Evolutionary conservation across 2,113 vertebrate genomes (phyloP).

Genomic region (Centrocercus urophasianus): DNA sequence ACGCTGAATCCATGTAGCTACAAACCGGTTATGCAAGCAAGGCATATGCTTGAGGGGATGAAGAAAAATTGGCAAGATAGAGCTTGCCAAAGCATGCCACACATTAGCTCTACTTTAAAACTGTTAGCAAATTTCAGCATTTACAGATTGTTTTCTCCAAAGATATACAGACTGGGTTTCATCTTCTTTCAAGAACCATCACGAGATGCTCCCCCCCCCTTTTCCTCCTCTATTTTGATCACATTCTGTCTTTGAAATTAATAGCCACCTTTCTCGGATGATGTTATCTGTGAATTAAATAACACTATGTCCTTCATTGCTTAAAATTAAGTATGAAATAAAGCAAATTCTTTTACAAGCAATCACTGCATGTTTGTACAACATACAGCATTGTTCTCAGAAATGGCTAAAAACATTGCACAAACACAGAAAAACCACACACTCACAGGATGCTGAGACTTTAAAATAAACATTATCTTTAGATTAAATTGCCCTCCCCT

Average conservation of each 20-base stretch:
- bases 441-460: not conserved
- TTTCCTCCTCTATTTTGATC: constrained; percentile 9
- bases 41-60: constrained; percentile 66
- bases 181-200: constrained; percentile 6
- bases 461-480: not conserved
- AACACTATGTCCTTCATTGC: not conserved
- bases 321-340: constrained; percentile 24
- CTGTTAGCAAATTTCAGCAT: constrained; percentile 58
- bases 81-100: constrained; percentile 69
- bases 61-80: constrained; percentile 64
- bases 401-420: not conserved
- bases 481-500: not conserved
- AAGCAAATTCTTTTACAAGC: not conserved
- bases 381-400: not conserved
- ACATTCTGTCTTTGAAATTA: constrained; percentile 15
- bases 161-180: not conserved
- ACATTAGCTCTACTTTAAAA: constrained; percentile 65
- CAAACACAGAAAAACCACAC: not conserved
- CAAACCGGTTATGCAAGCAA: constrained; percentile 69
- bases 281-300: not conserved
- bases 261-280: not conserved
- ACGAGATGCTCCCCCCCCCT: not conserved
- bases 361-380: not conserved
- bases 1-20: constrained; percentile 66
- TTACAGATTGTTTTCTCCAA: constrained; percentile 45